Conservation (phyloP, 2,888 invertebrate genomes). For the Aphelenchoides bicaudatus region DNA sequence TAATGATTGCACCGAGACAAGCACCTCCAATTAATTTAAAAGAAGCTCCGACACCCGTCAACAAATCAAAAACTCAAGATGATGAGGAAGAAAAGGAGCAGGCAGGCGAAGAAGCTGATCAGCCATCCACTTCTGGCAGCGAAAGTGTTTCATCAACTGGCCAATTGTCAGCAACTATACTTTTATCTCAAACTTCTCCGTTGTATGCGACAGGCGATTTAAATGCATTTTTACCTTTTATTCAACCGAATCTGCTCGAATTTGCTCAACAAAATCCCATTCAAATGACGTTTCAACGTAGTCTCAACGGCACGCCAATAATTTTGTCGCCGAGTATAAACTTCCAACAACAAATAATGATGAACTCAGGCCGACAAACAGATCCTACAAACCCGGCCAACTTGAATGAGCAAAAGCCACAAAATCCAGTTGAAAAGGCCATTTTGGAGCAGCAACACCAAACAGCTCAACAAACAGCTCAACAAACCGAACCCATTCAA, state of each 20-base stretch:
- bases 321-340: constrained; percentile 13
- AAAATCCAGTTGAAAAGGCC: no score
- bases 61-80: background rate
- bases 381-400: background rate
- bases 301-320: background rate
- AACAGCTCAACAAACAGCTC: no score
- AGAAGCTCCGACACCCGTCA: constrained; percentile 17
- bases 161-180: background rate
- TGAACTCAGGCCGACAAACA: no score
- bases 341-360: background rate
- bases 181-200: background rate
- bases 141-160: background rate
- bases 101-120: background rate
- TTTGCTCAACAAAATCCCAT: background rate
- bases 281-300: background rate
- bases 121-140: background rate
- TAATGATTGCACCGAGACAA: constrained; percentile 2
- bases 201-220: background rate
- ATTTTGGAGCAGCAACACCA: no score
- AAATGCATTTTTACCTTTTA: constrained; percentile 7
- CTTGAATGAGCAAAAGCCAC: background rate
- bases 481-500: no score
- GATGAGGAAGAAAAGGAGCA: constrained; percentile 9
- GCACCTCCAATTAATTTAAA: constrained; percentile 15
- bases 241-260: constrained; percentile 9